Evolutionary conservation across 2,888 invertebrate species (phyloP), one percentile per base, ranked within the genome.

Genomic region (Drosophila histrio): DNA sequence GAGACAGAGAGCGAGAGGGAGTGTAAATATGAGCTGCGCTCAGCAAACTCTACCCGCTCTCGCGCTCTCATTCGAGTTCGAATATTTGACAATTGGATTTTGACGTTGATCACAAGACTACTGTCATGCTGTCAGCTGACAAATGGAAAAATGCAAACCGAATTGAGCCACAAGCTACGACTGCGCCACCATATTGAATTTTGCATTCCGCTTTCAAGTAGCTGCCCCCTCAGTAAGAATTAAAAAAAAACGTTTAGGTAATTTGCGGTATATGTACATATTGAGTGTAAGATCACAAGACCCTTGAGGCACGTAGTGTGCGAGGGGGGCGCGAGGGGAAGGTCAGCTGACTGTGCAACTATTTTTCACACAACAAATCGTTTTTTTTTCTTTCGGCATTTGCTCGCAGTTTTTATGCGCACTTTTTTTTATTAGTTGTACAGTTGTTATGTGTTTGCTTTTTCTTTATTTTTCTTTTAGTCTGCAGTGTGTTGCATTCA

Each of bases 61-160:
- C 36, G 1, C 38, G 39, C 49, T 32, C 64, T 41, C 76, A 61
- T 86, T 88, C 88, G 86, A 85, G 57, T 72, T 85, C 85, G 85
- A 85, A 87, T 57, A 69, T 88, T 82, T 88, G 87, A 87, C 89
- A 87, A 78, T 76, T 78, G 62, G 60, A 43, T 68, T 78, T 80
- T 87, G 89, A 89, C 89, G 79, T 85, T 76, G 89, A 89, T 89
- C 89, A 82, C 79, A 79, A 82, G 89, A 89, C 89, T 77, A 64
- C 72, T 81, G 81, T 87, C 88, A 88, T 75, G 79, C 64, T 66
- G 89, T 88, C 88, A 88, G 89, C 88, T 88, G 88, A 88, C 88
- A 79, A 84, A 66, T 69, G 65, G 50, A 79, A 76, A 59, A 77
- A 76, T 64, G 54, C 60, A 72, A 47, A 65, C 43, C 30, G 9